Percentiles rank a stretch among this genome's conserved stretches.
Evolutionary conservation across 2,113 vertebrate species (phyloP).

Genomic region (Phodopus roborovskii): DNA sequence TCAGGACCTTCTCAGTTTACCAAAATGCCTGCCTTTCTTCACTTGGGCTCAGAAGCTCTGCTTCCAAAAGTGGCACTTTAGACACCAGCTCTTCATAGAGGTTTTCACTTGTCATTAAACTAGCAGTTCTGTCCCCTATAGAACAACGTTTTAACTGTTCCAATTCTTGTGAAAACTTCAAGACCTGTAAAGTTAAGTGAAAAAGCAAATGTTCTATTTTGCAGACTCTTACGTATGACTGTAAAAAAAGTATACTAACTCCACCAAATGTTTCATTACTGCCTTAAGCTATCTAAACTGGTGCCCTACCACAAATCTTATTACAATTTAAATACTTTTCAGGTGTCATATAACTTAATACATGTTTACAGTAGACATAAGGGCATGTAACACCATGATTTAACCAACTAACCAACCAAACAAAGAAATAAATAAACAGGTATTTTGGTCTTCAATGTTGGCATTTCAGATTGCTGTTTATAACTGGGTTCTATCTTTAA

Average conservation of each 20-base stretch:
- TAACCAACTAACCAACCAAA: background rate
- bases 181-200: constrained; percentile 83
- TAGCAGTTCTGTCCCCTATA: constrained; percentile 62
- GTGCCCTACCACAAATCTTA: background rate
- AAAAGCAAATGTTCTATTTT: constrained; percentile 67
- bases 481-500: background rate
- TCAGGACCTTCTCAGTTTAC: constrained; percentile 83
- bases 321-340: constrained; percentile 18
- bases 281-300: constrained; percentile 19
- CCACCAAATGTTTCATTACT: constrained; percentile 39
- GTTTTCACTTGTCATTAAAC: constrained; percentile 56
- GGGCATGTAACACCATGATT: background rate
- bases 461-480: background rate
- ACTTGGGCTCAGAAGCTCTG: constrained; percentile 83
- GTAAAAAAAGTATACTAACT: background rate
- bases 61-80: constrained; percentile 81
- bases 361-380: constrained; percentile 9
- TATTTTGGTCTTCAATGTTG: background rate
- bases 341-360: constrained; percentile 7
- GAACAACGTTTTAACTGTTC: constrained; percentile 67
- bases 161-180: constrained; percentile 78
- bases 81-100: constrained; percentile 81
- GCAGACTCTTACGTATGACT: constrained; percentile 37
- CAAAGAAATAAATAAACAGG: background rate
- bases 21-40: constrained; percentile 85